Evolutionary conservation across 2,888 invertebrate genomes (phyloP), one percentile per base, ranked within the genome.

Genomic region (Theretra japonica): DNA sequence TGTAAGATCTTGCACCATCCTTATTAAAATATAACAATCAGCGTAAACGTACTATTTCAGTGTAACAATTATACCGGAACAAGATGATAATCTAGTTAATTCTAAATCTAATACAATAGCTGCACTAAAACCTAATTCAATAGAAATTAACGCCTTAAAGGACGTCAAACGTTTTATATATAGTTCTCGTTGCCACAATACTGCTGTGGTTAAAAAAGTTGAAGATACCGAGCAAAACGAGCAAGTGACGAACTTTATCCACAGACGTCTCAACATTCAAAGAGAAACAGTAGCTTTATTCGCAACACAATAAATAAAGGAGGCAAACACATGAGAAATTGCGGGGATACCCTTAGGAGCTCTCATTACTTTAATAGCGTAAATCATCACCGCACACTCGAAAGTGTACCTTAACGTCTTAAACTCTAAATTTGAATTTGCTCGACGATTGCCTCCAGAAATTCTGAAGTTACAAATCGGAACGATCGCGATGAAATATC

Each of bases 341-440:
- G 90, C 90, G 81, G 84, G 88, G 88, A 87, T 89, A 90, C 90
- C 90, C 90, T 89, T 84, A 89, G 89, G 90, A 90, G 87, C 81
- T 84, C 90, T 90, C 91, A 92, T 92, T 92, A 93, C 91, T 92
- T 91, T 91, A 92, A 92, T 90, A 89, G 89, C 89, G 83, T 89
- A 88, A 90, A 89, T 83, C 84, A 83, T 79, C 77, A 72, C 57
- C 68, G 50, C 28, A 25, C 70, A 71, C 75, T 75, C 76, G 28
- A 86, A 85, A 86, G 72, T 25, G 68, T 74, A 77, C 86, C 75
- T 56, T 86, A 81, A n/a, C 0, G 0, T 4, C 4, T 4, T 5
- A 2, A 0, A 1, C 7, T 71, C 75, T 88, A 76, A 79, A 80
- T 72, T 72, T 70, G 77, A 73, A 78, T 80, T 88, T 72, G 60